phyloP scores from a whole-genome alignment of 2,888 invertebrate species.

The Chrysomela aeneicollis region DNA sequence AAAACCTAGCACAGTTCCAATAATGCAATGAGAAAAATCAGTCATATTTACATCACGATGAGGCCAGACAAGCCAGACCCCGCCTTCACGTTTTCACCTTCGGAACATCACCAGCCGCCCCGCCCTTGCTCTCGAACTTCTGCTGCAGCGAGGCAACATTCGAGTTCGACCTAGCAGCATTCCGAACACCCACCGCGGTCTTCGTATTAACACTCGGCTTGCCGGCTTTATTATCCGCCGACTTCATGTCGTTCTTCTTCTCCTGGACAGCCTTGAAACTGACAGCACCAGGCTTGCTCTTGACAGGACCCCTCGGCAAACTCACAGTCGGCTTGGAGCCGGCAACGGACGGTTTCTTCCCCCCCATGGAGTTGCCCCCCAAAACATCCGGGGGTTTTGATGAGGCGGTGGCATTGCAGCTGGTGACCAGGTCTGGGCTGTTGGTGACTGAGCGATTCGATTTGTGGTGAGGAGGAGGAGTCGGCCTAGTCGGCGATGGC shows the following conservation, averaged over 20 bases:
- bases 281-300: conserved; percentile 59
- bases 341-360: conserved; percentile 51
- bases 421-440: conserved; percentile 77
- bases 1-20: conserved; percentile 14
- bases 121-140: conserved; percentile 72
- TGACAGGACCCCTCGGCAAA: conserved; percentile 61
- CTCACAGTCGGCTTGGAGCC: conserved; percentile 54
- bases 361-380: conserved; percentile 59
- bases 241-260: conserved; percentile 56
- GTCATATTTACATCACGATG: conserved; percentile 17
- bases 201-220: conserved; percentile 31
- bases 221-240: conserved; percentile 38
- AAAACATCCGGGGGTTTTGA: conserved; percentile 72
- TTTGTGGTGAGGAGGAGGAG: conserved; percentile 42
- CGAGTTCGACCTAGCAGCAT: conserved; percentile 67
- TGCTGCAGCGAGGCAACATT: conserved; percentile 81
- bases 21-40: conserved; percentile 18
- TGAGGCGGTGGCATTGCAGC: conserved; percentile 66
- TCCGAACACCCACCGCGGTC: conserved; percentile 61
- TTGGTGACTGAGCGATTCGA: conserved; percentile 61
- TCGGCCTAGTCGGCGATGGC: conserved; percentile 53
- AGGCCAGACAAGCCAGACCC: neutral
- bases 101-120: conserved; percentile 13
- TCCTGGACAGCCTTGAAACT: conserved; percentile 57
- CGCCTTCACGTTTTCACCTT: conserved; percentile 40